These are phyloP conservation scores for Apotomis capreana DNA, from an alignment of 2,888 invertebrate species.

Conservation along the genomic window DNA sequence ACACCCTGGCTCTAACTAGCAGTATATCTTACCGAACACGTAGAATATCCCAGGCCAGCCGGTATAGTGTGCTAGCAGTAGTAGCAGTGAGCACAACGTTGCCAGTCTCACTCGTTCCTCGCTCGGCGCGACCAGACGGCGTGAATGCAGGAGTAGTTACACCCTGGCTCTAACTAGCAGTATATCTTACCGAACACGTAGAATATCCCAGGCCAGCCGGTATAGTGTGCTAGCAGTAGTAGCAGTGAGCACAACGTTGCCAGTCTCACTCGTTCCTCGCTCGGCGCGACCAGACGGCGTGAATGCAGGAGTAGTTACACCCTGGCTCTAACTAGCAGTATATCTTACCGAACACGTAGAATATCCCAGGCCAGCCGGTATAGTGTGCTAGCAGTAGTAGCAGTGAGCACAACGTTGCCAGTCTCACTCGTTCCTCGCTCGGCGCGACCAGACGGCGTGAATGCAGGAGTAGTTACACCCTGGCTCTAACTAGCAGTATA, in stretches of 20 bases:
- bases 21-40: constrained; percentile 83
- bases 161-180: constrained; percentile 75
- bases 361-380: too few relatives aligned
- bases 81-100: constrained; percentile 89
- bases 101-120: constrained; percentile 90
- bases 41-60: constrained; percentile 94
- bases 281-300: too few relatives aligned
- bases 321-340: too few relatives aligned
- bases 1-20: constrained; percentile 82
- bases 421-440: constrained; percentile 88
- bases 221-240: constrained; percentile 86
- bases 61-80: constrained; percentile 86
- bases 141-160: constrained; percentile 92
- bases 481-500: constrained; percentile 51
- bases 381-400: too few relatives aligned
- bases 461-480: constrained; percentile 92
- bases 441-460: constrained; percentile 94
- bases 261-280: too few relatives aligned
- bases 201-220: constrained; percentile 92
- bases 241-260: too few relatives aligned
- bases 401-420: too few relatives aligned
- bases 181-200: constrained; percentile 86
- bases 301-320: too few relatives aligned
- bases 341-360: too few relatives aligned
- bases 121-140: constrained; percentile 93